These are phyloP conservation scores for Sander vitreus DNA, from an alignment of 2,113 vertebrate species.

Conservation along the genomic window DNA sequence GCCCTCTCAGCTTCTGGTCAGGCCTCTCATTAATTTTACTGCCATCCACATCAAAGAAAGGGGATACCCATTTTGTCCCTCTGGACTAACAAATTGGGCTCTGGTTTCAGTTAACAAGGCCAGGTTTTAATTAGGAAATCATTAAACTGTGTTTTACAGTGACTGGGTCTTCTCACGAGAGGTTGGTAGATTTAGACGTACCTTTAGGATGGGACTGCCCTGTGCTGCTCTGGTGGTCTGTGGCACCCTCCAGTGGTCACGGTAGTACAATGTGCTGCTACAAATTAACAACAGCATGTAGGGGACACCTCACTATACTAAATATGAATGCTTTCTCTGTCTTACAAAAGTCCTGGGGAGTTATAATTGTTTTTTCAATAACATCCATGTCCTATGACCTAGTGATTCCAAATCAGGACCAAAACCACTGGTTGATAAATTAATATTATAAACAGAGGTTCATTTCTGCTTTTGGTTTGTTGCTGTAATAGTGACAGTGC, in stretches of 20 bases:
- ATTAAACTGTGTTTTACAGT: constrained; percentile 21
- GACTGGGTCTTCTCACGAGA: constrained; percentile 34
- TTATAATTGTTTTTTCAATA: neutral
- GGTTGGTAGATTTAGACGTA: neutral
- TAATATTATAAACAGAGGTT: neutral
- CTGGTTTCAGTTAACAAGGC: constrained; percentile 31
- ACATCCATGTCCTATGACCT: neutral
- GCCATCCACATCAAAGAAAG: constrained; percentile 58
- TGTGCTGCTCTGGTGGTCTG: constrained; percentile 41
- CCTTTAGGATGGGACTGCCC: neutral
- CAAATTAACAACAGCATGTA: neutral
- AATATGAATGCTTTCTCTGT: neutral
- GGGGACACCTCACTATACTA: neutral
- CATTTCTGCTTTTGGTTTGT: neutral
- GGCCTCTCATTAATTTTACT: constrained; percentile 56
- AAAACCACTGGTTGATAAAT: neutral
- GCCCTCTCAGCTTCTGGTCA: constrained; percentile 43
- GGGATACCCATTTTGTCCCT: neutral
- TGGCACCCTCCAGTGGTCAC: constrained; percentile 59
- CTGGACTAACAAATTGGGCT: constrained; percentile 25
- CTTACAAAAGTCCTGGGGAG: neutral
- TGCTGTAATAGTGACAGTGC: neutral
- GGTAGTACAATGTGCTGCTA: neutral
- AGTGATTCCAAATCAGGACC: neutral
- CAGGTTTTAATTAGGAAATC: constrained; percentile 44